Conservation (phyloP, 2,888 invertebrate genomes). For the Liodrosophila aerea region DNA sequence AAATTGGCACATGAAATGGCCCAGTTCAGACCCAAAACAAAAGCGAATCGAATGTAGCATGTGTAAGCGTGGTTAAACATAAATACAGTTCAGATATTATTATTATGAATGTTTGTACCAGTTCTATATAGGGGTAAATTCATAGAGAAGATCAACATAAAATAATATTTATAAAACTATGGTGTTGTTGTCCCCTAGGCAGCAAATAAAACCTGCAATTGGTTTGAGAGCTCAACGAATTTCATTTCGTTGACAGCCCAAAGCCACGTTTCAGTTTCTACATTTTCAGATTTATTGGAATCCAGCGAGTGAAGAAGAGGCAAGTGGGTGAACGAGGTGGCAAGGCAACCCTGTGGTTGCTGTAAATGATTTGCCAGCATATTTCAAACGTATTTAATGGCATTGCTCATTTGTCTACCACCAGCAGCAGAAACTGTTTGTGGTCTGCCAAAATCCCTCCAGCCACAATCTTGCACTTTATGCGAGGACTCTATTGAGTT, state of each 20-base stretch:
- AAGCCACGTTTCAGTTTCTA: slow-evolving; percentile 33
- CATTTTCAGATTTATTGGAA: slow-evolving; percentile 56
- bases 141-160: neutral
- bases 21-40: slow-evolving; percentile 11
- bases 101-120: too few relatives aligned
- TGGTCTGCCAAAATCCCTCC: slow-evolving; percentile 24
- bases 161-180: neutral
- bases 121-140: too few relatives aligned
- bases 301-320: slow-evolving; percentile 5
- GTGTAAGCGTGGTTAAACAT: neutral
- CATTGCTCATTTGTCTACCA: slow-evolving; percentile 67
- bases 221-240: slow-evolving; percentile 15
- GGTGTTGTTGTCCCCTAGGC: neutral
- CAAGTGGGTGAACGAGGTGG: neutral
- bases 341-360: slow-evolving; percentile 23
- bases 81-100: too few relatives aligned
- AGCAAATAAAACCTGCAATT: slow-evolving; percentile 10
- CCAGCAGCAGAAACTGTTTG: slow-evolving; percentile 38
- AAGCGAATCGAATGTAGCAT: slow-evolving; percentile 3
- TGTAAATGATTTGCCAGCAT: slow-evolving; percentile 69
- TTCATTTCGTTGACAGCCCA: slow-evolving; percentile 36
- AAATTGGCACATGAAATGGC: slow-evolving; percentile 6
- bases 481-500: slow-evolving; percentile 23
- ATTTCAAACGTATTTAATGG: slow-evolving; percentile 69
- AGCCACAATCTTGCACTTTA: slow-evolving; percentile 35